These are phyloP conservation scores for Edolisoma coerulescens DNA, from an alignment of 2,113 vertebrate genomes.

Conservation along the genomic window DNA sequence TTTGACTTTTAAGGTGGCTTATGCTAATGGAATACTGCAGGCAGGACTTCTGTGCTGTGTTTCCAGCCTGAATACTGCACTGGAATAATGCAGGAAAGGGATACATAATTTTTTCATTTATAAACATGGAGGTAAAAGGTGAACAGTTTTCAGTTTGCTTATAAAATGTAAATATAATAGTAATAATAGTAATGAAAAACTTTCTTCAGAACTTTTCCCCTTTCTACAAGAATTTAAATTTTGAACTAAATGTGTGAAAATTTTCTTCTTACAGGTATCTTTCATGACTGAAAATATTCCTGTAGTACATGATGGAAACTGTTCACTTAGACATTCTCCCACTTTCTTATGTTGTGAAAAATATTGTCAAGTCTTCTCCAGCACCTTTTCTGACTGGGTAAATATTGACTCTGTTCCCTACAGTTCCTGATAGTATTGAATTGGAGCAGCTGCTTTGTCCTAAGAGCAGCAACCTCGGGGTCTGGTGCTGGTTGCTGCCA, in stretches of 20 bases:
- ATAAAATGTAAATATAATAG: not conserved
- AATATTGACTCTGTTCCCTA: not conserved
- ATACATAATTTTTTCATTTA: not conserved
- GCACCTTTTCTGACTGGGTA: not conserved
- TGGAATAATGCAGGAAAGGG: not conserved
- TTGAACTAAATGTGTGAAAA: not conserved
- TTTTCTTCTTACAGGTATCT: not conserved
- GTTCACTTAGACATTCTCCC: not conserved
- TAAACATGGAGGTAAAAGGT: not conserved
- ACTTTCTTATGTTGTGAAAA: not conserved
- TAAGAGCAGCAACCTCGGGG: not conserved
- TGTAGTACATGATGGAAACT: not conserved
- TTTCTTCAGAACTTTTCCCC: not conserved
- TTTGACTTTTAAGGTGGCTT: not conserved
- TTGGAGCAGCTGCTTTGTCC: not conserved
- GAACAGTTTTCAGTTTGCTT: not conserved
- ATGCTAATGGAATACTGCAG: not conserved
- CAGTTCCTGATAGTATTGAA: not conserved
- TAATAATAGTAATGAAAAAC: not conserved
- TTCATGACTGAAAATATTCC: not conserved
- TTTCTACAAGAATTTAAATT: not conserved
- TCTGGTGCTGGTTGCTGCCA: not conserved
- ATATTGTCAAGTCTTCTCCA: not conserved
- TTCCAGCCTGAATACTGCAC: not conserved
- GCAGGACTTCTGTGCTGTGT: not conserved